These are phyloP conservation scores for Stomatorhinus walkeri DNA, from an alignment of 2,797 vertebrate genomes.

Conservation along the genomic window DNA sequence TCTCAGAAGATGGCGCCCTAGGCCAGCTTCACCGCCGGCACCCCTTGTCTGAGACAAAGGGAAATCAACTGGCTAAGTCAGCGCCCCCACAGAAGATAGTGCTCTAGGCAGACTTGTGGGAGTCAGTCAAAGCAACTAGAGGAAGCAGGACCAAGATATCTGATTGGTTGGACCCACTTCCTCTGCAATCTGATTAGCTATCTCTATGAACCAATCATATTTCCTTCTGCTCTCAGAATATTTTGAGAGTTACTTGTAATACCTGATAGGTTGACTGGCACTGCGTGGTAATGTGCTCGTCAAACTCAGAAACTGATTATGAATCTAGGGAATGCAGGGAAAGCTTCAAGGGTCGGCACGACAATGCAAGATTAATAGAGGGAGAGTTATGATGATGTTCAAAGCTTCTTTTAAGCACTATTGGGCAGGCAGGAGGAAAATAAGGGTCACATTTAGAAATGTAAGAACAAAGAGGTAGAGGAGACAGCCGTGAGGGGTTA, in stretches of 20 bases:
- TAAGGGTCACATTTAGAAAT: slow-evolving; percentile 35
- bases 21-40: too few species aligned
- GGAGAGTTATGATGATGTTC: neutral
- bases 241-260: neutral
- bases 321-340: neutral
- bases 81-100: too few species aligned
- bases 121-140: too few species aligned
- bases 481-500: slow-evolving; percentile 27
- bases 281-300: neutral
- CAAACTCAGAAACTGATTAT: neutral
- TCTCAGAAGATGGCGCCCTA: neutral
- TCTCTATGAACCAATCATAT: neutral
- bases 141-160: neutral
- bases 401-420: slow-evolving; percentile 30
- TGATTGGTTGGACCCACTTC: neutral
- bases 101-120: neutral
- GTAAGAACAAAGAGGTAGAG: slow-evolving; percentile 42
- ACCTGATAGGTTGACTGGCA: neutral
- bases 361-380: neutral
- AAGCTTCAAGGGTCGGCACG: neutral
- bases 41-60: too few species aligned
- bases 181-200: neutral
- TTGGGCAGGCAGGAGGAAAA: slow-evolving; percentile 30
- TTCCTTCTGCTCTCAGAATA: neutral
- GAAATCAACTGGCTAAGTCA: too few species aligned